These are phyloP conservation scores for Ploceus nigricollis DNA, from an alignment of 2,113 vertebrate species.

Conservation along the genomic window DNA sequence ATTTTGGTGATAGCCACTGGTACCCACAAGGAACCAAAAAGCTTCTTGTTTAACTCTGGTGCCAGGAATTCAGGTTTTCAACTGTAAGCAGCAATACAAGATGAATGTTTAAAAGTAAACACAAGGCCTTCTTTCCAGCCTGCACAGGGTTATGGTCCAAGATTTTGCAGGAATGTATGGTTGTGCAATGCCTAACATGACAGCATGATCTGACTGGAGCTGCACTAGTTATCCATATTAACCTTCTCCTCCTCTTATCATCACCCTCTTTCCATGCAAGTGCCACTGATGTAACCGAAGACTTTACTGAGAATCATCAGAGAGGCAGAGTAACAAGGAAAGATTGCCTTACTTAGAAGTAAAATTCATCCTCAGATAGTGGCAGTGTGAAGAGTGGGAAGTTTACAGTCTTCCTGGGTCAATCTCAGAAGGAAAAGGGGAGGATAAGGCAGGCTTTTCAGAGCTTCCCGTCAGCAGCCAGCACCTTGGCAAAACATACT, in stretches of 20 bases:
- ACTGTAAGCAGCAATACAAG: background rate
- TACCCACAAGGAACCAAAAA: background rate
- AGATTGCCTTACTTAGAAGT: background rate
- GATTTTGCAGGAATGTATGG: background rate
- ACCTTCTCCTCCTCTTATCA: background rate
- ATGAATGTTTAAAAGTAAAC: background rate
- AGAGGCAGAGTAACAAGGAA: background rate
- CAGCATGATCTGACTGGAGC: background rate
- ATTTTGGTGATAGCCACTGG: background rate
- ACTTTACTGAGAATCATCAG: background rate
- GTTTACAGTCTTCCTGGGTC: background rate
- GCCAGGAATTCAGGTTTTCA: background rate
- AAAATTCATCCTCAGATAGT: background rate
- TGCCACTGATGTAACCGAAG: background rate
- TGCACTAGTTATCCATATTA: background rate
- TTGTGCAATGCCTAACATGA: background rate
- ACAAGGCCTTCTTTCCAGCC: background rate
- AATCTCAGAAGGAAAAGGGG: background rate
- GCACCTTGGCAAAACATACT: background rate
- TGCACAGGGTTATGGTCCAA: background rate
- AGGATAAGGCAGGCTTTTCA: background rate
- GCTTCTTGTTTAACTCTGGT: background rate
- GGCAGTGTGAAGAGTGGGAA: background rate
- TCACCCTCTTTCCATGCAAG: background rate
- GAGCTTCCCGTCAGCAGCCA: background rate